Conservation (phyloP, 92 coral and sea anemone genomes). For the Galaxea fascicularis region DNA sequence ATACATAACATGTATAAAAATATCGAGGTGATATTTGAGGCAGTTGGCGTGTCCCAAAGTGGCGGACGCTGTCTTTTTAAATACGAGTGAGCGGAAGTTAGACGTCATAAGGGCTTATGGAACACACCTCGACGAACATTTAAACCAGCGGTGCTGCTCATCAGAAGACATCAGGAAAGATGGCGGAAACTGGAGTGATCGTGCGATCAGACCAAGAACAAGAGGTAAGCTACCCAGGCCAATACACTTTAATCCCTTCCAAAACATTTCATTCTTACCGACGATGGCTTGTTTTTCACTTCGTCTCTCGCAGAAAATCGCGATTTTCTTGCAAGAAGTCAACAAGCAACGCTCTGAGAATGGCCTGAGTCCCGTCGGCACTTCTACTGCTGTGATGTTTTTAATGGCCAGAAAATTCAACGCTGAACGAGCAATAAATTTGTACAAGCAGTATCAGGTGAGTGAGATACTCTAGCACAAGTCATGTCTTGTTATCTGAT, state of each 20-base stretch:
- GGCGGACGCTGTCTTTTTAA: too few species aligned
- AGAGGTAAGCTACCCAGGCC: constrained; percentile 60
- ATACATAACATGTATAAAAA: too few species aligned
- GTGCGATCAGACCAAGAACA: constrained; percentile 62
- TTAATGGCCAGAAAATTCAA: constrained; percentile 95
- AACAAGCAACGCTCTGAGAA: constrained; percentile 76
- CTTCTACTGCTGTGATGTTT: constrained; percentile 89
- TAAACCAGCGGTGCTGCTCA: constrained; percentile 31
- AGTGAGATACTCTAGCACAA: neutral
- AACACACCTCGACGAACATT: neutral
- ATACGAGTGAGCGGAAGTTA: too few species aligned
- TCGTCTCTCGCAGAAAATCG: constrained; percentile 79
- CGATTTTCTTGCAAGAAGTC: constrained; percentile 74
- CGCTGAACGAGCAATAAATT: constrained; percentile 76
- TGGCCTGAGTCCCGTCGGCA: constrained; percentile 89
- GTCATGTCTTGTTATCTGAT: too few species aligned
- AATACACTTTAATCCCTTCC: constrained; percentile 32
- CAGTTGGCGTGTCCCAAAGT: too few species aligned
- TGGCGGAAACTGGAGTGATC: constrained; percentile 65
- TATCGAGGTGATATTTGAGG: too few species aligned
- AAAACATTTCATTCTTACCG: neutral
- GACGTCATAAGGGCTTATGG: too few species aligned
- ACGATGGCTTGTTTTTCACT: constrained; percentile 22
- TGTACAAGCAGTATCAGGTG: constrained; percentile 88
- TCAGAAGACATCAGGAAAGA: constrained; percentile 21